Percentiles rank a stretch among this genome's conserved stretches.
Evolutionary conservation across 2,888 invertebrate species (phyloP).

Genomic region (Epirrita christyi): DNA sequence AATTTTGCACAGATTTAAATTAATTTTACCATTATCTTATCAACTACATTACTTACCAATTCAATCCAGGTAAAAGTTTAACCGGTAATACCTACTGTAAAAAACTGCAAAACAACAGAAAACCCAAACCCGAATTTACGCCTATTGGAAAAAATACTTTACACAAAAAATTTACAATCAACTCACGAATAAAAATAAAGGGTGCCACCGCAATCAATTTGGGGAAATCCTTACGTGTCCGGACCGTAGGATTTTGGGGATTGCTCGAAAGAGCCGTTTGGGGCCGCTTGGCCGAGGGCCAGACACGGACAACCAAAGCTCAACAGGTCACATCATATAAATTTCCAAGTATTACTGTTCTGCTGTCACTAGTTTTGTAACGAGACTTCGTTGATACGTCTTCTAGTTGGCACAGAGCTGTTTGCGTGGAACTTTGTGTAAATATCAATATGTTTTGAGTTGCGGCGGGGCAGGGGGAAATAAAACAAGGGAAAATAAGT

Average conservation of each 20-base stretch:
- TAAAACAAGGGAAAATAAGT: too few species aligned
- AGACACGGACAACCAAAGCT: slow-evolving; percentile 38
- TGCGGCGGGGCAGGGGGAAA: too few species aligned
- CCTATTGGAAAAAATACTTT: slow-evolving; percentile 13
- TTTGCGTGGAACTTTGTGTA: not conserved
- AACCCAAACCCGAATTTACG: not conserved
- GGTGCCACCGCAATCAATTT: slow-evolving; percentile 25
- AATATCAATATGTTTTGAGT: too few species aligned
- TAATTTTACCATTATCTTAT: too few species aligned
- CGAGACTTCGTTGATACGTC: slow-evolving; percentile 1
- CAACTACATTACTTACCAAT: too few species aligned
- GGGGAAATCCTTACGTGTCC: slow-evolving; percentile 26
- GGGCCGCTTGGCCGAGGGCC: slow-evolving; percentile 49
- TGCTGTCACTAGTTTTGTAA: slow-evolving; percentile 18
- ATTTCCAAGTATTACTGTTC: slow-evolving; percentile 30
- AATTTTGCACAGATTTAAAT: too few species aligned
- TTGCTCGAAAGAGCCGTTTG: slow-evolving; percentile 32
- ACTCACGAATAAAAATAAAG: slow-evolving; percentile 33
- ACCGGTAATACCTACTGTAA: not conserved
- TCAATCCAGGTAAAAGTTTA: too few species aligned
- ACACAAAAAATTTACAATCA: slow-evolving; percentile 26
- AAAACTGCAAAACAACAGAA: not conserved
- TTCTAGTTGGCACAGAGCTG: not conserved
- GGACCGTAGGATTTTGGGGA: slow-evolving; percentile 23
- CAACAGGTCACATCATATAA: slow-evolving; percentile 54